phyloP scores from a whole-genome alignment of 2,113 vertebrate genomes.

The Pteronura brasiliensis region DNA sequence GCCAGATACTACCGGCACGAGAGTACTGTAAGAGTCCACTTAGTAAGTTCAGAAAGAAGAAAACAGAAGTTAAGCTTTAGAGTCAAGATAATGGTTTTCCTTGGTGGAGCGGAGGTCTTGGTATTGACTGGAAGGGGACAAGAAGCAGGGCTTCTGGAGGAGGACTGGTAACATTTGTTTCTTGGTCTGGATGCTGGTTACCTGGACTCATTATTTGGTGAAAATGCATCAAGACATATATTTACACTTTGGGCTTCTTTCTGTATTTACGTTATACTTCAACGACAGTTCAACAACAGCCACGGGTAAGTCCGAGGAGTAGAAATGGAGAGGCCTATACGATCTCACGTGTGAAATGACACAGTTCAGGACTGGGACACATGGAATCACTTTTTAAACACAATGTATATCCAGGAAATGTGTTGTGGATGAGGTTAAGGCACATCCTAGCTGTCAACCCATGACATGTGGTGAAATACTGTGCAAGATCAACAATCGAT shows the following conservation, averaged over 20 bases:
- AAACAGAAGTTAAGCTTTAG: background rate
- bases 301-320: background rate
- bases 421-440: background rate
- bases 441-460: background rate
- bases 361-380: background rate
- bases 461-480: background rate
- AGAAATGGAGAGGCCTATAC: background rate
- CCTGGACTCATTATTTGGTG: background rate
- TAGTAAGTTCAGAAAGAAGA: background rate
- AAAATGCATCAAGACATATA: background rate
- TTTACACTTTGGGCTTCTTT: background rate
- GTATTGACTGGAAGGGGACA: background rate
- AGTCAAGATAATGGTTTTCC: background rate
- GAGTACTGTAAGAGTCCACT: background rate
- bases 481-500: background rate
- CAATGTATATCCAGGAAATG: background rate
- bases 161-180: background rate
- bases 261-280: background rate
- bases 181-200: background rate
- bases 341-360: background rate
- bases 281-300: background rate
- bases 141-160: background rate
- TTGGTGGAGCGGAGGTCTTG: background rate
- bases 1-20: background rate
- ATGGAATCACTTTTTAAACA: background rate